These are phyloP conservation scores for Bombus difficillimus DNA, from an alignment of 1,140 invertebrate species.

Conservation along the genomic window DNA sequence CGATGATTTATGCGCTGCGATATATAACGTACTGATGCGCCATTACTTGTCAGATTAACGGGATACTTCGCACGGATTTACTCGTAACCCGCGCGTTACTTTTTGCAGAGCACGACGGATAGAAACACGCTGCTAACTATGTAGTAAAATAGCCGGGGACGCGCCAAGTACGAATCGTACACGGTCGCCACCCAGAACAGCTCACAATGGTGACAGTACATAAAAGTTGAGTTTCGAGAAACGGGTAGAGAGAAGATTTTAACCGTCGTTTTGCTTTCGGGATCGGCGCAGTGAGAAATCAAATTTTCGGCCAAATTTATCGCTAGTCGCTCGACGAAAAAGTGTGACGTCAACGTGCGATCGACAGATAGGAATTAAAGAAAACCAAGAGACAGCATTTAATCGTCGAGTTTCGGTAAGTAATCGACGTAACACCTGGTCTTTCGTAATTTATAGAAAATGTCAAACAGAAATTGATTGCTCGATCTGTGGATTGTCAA, in stretches of 20 bases:
- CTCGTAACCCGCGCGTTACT: conserved; percentile 1
- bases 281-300: background rate
- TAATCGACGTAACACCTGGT: background rate
- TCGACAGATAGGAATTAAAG: too few relatives aligned
- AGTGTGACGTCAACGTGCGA: background rate
- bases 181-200: too few relatives aligned
- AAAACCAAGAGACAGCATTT: too few relatives aligned
- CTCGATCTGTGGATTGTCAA: background rate
- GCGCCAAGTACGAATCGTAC: background rate
- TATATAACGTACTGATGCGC: conserved; percentile 15
- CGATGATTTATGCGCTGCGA: conserved; percentile 26
- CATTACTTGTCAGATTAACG: conserved; percentile 55
- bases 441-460: background rate
- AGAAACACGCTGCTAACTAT: conserved; percentile 15
- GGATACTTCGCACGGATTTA: conserved; percentile 51
- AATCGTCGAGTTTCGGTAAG: too few relatives aligned
- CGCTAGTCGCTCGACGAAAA: background rate
- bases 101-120: background rate
- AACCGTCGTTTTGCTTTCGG: background rate
- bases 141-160: conserved; percentile 1
- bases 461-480: background rate
- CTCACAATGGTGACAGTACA: background rate
- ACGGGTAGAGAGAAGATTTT: background rate
- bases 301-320: background rate
- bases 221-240: conserved; percentile 12